Evolutionary conservation across 1,140 invertebrate species (phyloP).

Genomic region (Hycleus phaleratus): DNA sequence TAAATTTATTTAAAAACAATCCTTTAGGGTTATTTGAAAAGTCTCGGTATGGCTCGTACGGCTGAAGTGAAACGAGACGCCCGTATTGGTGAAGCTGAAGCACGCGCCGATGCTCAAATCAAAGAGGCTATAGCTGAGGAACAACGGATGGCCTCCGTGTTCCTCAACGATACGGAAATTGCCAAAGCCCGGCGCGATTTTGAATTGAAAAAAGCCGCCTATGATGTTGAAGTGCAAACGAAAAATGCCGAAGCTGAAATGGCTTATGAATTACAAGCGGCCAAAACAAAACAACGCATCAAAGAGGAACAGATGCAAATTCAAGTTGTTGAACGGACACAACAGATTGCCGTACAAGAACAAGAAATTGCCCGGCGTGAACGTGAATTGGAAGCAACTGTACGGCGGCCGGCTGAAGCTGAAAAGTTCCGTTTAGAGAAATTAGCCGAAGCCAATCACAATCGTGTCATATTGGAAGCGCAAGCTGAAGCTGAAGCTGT

Average conservation of each 20-base stretch:
- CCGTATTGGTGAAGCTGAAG: conserved; percentile 92
- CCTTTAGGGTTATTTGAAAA: conserved; percentile 81
- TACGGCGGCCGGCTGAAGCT: conserved; percentile 86
- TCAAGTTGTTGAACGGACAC: conserved; percentile 78
- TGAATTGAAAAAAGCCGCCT: conserved; percentile 93
- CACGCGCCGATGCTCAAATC: conserved; percentile 77
- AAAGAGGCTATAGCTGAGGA: conserved; percentile 95
- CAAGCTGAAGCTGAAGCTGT: conserved; percentile 92
- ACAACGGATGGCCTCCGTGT: conserved; percentile 84
- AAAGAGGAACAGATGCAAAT: conserved; percentile 98
- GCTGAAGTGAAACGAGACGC: conserved; percentile 96
- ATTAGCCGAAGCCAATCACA: conserved; percentile 83
- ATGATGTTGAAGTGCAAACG: conserved; percentile 94
- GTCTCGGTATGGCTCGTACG: conserved; percentile 90
- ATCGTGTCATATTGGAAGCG: conserved; percentile 80
- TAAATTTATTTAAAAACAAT: not conserved
- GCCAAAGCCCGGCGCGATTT: conserved; percentile 94
- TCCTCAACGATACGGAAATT: conserved; percentile 92
- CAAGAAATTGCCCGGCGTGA: conserved; percentile 81
- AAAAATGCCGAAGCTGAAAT: conserved; percentile 91
- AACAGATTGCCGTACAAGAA: conserved; percentile 86
- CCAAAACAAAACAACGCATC: conserved; percentile 91
- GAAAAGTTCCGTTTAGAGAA: conserved; percentile 91
- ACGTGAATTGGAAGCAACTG: conserved; percentile 82
- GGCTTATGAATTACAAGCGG: conserved; percentile 89